A percentile compares a stretch with the other conserved stretches of the same genome.
Conservation (phyloP, 2,888 invertebrate species). For the Oligia strigilis region DNA sequence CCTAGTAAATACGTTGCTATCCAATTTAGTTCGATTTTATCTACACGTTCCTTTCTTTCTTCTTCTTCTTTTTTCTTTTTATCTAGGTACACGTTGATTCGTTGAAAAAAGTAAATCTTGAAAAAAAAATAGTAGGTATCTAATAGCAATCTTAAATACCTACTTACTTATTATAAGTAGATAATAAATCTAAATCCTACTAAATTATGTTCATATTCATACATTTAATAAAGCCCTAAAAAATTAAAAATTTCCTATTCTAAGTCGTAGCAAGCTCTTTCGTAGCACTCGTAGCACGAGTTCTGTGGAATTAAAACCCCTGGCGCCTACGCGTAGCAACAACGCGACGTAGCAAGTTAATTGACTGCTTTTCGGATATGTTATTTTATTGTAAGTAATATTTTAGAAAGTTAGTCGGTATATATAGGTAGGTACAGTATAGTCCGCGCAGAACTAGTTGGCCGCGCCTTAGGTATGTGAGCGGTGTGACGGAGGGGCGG, state of each 20-base stretch:
- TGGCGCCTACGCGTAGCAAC: conserved; percentile 33
- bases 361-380: not conserved
- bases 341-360: conserved; percentile 2
- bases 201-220: not conserved
- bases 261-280: conserved; percentile 7
- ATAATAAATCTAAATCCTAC: not conserved
- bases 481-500: too few species aligned
- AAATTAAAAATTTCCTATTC: not conserved
- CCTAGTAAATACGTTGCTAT: not conserved
- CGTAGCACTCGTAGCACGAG: conserved; percentile 34
- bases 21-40: not conserved
- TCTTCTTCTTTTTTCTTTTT: too few species aligned
- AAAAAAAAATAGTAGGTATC: not conserved
- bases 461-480: too few species aligned
- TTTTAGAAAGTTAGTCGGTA: not conserved
- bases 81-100: not conserved
- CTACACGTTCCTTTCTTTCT: too few species aligned
- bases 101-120: not conserved
- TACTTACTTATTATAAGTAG: not conserved
- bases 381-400: not conserved
- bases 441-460: too few species aligned
- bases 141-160: not conserved
- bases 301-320: conserved; percentile 15
- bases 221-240: not conserved
- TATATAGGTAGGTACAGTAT: not conserved